Evolutionary conservation across 2,888 invertebrate species (phyloP).

Genomic region (Acanthacorydalis orientalis): DNA sequence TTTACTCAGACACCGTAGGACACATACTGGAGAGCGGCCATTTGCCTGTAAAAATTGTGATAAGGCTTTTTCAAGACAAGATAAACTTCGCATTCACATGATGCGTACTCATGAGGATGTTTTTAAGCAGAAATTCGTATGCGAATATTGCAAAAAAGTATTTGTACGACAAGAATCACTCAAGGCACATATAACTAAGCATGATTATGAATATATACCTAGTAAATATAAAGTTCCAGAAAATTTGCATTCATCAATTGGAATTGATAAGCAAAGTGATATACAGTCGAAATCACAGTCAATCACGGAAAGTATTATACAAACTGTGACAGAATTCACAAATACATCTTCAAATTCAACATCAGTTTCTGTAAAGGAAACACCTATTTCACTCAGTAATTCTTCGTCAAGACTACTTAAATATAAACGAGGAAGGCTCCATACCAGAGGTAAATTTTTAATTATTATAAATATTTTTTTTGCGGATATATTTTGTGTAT

Average conservation of each 20-base stretch:
- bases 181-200: neutral
- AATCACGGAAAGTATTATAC: constrained; percentile 2
- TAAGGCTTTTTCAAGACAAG: constrained; percentile 1
- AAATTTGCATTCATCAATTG: neutral
- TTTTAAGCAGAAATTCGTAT: neutral
- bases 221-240: neutral
- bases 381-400: neutral
- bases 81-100: constrained; percentile 3
- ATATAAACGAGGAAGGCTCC: neutral
- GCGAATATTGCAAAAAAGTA: neutral
- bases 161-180: constrained; percentile 2
- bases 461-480: too few relatives aligned
- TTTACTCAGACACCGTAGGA: neutral
- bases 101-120: neutral
- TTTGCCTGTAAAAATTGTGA: constrained; percentile 3
- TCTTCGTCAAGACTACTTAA: neutral
- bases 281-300: neutral
- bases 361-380: too few relatives aligned
- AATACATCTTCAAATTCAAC: neutral
- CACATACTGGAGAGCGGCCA: constrained; percentile 1
- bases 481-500: too few relatives aligned
- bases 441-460: neutral
- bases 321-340: constrained; percentile 1
- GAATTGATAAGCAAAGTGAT: neutral
- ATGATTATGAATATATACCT: neutral